Percentiles rank a stretch among this genome's conserved stretches.
Conservation (phyloP, 2,113 vertebrate species). For the Acrocephalus arundinaceus region DNA sequence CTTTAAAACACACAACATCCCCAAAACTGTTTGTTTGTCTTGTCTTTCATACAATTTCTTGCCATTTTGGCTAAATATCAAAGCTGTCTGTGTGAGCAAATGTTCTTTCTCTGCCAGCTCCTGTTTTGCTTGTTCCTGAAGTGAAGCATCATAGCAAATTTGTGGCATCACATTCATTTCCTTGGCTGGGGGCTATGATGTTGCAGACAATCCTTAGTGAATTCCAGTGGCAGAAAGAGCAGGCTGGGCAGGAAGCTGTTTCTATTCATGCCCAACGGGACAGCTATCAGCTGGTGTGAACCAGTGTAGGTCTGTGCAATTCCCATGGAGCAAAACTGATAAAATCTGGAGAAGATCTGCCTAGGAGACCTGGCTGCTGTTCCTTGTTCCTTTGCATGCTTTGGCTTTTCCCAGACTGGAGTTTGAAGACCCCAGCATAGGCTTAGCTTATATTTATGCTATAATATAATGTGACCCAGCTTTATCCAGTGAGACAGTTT, state of each 20-base stretch:
- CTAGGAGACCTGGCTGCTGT: background rate
- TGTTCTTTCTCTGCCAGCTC: conserved; percentile 63
- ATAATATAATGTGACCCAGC: background rate
- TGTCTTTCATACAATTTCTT: conserved; percentile 64
- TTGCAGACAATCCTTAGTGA: conserved; percentile 5
- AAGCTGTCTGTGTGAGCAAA: conserved; percentile 65
- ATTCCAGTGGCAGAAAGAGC: conserved; percentile 1
- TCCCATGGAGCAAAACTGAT: background rate
- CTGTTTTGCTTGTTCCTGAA: conserved; percentile 62
- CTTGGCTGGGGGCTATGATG: conserved; percentile 40
- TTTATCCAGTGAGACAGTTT: background rate
- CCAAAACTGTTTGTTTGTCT: conserved; percentile 64
- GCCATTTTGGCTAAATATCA: conserved; percentile 63
- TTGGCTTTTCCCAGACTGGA: background rate
- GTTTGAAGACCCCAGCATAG: background rate
- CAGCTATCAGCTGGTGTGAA: background rate
- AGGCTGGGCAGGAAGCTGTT: conserved; percentile 32
- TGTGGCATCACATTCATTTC: conserved; percentile 58
- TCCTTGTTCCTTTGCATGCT: background rate
- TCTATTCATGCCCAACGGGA: background rate
- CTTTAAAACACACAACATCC: conserved; percentile 38
- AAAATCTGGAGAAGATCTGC: background rate
- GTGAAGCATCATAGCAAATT: conserved; percentile 58
- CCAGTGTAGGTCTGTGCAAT: background rate
- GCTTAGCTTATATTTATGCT: background rate